Conservation (phyloP, 2,113 vertebrate genomes). For the Rhagologus leucostigma region DNA sequence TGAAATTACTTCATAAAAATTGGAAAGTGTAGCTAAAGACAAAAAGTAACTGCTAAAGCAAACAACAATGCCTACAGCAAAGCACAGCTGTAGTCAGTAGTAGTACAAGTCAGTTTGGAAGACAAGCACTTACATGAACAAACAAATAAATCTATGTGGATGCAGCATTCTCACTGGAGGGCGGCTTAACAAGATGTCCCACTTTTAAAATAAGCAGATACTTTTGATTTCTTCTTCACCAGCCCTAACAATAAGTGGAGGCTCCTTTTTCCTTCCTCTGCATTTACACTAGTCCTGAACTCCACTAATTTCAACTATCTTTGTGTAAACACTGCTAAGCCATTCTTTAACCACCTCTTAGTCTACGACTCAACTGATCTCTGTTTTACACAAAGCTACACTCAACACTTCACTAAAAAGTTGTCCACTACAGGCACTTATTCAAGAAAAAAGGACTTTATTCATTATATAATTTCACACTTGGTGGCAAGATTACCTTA, state of each 20-base stretch:
- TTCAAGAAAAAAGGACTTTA: neutral
- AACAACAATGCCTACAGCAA: neutral
- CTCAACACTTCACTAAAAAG: neutral
- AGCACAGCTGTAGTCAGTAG: neutral
- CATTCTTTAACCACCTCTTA: neutral
- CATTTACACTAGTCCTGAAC: neutral
- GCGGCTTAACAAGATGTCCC: neutral
- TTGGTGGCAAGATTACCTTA: neutral
- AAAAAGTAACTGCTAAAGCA: neutral
- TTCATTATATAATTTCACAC: neutral
- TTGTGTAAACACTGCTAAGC: neutral
- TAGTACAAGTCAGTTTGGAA: neutral
- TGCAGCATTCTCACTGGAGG: neutral
- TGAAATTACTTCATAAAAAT: neutral
- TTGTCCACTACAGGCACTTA: neutral
- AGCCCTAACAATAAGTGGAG: neutral
- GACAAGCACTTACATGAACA: neutral
- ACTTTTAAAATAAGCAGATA: neutral
- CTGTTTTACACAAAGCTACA: neutral
- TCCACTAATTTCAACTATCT: neutral
- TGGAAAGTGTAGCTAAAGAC: neutral
- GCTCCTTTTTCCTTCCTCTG: neutral
- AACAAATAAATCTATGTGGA: neutral
- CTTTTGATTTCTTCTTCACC: neutral
- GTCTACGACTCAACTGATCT: neutral